These are phyloP conservation scores for Lophius piscatorius DNA, from an alignment of 2,113 vertebrate species.

Conservation along the genomic window DNA sequence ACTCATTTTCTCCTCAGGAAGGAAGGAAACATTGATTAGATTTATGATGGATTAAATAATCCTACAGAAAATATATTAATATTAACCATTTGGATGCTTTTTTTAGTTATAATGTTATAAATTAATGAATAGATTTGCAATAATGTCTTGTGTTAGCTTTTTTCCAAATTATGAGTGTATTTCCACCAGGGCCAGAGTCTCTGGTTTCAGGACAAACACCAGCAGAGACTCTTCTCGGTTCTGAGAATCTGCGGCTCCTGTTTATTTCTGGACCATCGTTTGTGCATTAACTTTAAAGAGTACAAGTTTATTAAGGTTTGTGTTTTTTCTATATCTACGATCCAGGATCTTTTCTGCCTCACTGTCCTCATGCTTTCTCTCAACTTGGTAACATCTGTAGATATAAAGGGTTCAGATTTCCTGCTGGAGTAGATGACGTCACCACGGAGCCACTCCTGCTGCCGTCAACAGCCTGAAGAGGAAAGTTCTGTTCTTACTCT, in stretches of 20 bases:
- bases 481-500: too few species aligned
- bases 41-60: background rate
- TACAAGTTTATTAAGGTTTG: background rate
- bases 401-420: conserved; percentile 74
- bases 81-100: too few species aligned
- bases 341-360: too few species aligned
- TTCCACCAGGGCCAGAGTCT: too few species aligned
- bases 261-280: background rate
- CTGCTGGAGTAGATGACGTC: conserved; percentile 71
- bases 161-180: too few species aligned
- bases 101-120: too few species aligned
- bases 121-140: background rate
- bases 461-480: conserved; percentile 40
- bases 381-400: background rate
- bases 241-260: background rate
- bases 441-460: conserved; percentile 34
- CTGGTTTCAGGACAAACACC: too few species aligned
- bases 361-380: too few species aligned
- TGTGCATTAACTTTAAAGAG: background rate
- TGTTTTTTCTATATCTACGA: background rate
- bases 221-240: too few species aligned
- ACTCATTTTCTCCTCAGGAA: background rate
- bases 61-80: background rate
- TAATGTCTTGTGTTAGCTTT: background rate
- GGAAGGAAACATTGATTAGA: background rate